Evolutionary conservation across 2,888 invertebrate genomes (phyloP).

Genomic region (Tridacna crocea): DNA sequence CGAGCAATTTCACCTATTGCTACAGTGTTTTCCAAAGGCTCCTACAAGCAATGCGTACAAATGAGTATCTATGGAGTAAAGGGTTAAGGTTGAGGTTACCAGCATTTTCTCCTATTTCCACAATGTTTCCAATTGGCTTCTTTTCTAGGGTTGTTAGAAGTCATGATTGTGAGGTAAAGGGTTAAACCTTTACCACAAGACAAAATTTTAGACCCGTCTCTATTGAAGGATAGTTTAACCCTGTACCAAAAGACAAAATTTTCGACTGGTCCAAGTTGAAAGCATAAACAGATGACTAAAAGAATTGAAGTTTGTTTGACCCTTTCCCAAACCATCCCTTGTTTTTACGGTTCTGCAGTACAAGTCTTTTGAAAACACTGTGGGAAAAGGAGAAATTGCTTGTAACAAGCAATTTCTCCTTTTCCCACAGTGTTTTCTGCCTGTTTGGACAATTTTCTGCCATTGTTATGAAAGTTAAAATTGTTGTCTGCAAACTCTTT

Average conservation of each 20-base stretch:
- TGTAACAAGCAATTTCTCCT: neutral
- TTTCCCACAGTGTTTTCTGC: neutral
- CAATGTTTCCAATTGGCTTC: neutral
- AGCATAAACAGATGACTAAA: no score
- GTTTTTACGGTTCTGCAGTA: no score
- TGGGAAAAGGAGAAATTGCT: neutral
- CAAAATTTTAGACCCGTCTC: no score
- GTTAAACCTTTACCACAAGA: neutral
- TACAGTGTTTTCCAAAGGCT: no score
- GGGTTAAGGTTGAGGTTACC: neutral
- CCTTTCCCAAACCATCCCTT: no score
- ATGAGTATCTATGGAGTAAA: neutral
- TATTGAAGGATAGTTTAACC: neutral
- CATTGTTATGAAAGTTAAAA: no score
- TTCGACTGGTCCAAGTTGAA: no score
- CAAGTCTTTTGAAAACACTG: neutral
- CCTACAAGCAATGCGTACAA: neutral
- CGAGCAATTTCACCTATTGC: no score
- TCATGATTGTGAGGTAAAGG: neutral
- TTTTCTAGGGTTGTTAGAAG: neutral
- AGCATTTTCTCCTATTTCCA: neutral
- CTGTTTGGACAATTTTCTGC: no score
- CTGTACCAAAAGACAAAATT: neutral
- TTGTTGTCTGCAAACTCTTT: no score
- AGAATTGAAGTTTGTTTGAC: no score